phyloP scores from a whole-genome alignment of 2,113 vertebrate species.

The Saccopteryx leptura region DNA sequence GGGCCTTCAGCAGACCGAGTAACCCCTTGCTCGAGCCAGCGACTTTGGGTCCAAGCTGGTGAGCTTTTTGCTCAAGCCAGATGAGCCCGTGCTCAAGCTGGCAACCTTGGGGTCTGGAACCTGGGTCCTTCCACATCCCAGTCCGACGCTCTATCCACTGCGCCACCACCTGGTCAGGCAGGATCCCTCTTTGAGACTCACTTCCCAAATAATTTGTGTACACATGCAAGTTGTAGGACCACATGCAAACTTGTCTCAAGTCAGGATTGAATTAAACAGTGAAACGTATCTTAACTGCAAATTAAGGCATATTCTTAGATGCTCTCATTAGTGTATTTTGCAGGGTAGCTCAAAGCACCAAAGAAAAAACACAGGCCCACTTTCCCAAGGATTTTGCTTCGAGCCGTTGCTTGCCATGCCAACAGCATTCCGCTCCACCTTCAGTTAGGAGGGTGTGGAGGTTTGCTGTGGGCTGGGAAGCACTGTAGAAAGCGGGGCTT shows the following conservation, averaged over 20 bases:
- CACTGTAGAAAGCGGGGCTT: neutral
- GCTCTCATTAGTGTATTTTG: constrained; percentile 19
- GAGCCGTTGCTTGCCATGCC: neutral
- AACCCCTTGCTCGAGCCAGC: no score
- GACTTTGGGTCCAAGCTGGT: no score
- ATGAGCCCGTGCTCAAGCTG: no score
- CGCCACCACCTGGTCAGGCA: no score
- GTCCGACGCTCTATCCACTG: no score
- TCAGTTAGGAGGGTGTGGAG: neutral
- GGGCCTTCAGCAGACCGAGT: no score
- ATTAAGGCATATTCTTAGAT: neutral
- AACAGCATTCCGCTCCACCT: constrained; percentile 8
- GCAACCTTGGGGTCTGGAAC: no score
- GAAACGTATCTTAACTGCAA: neutral
- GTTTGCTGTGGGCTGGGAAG: neutral
- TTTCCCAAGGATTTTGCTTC: constrained; percentile 42
- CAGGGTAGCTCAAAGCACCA: constrained; percentile 1
- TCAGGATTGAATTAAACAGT: constrained; percentile 41
- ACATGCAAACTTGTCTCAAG: neutral
- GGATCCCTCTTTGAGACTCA: neutral
- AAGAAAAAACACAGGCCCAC: neutral
- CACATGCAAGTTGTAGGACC: neutral
- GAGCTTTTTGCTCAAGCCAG: no score
- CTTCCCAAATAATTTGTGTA: neutral
- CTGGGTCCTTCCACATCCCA: no score